phyloP scores from a whole-genome alignment of 1,140 invertebrate species.

The Medauroidea extradentata region DNA sequence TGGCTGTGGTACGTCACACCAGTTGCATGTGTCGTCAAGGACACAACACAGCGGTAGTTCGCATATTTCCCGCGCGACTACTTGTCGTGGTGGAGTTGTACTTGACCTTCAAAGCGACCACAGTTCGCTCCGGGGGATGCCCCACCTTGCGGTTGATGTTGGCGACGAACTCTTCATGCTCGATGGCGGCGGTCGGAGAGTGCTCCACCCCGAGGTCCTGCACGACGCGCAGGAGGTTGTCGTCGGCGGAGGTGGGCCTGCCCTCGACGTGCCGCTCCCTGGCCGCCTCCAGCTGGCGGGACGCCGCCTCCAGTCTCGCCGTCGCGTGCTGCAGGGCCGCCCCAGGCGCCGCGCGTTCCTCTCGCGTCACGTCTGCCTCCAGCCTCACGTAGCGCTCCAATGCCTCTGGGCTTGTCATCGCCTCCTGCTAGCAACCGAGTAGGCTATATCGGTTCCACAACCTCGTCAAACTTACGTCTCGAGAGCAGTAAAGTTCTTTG shows the following conservation, averaged over 20 bases:
- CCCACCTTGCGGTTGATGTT: conserved; percentile 30
- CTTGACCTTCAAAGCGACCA: no score
- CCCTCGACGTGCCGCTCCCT: conserved; percentile 1
- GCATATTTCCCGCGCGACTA: no score
- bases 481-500: no score
- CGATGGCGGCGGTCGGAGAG: conserved; percentile 22
- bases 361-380: conserved; percentile 28
- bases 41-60: no score
- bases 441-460: no score
- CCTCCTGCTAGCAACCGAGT: no score
- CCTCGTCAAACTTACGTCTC: no score
- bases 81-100: no score
- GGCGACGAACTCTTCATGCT: conserved; percentile 36
- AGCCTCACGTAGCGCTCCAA: conserved; percentile 27
- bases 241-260: conserved; percentile 3
- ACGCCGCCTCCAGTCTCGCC: not conserved
- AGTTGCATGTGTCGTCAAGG: no score
- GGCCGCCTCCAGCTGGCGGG: not conserved
- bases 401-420: conserved; percentile 9
- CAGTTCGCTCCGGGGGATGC: no score
- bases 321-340: conserved; percentile 15
- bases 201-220: conserved; percentile 25
- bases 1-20: no score
- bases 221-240: conserved; percentile 12
- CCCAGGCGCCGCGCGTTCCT: conserved; percentile 30